Evolutionary conservation across 2,797 vertebrate genomes (phyloP).

Genomic region (Anisognathus igniventris): DNA sequence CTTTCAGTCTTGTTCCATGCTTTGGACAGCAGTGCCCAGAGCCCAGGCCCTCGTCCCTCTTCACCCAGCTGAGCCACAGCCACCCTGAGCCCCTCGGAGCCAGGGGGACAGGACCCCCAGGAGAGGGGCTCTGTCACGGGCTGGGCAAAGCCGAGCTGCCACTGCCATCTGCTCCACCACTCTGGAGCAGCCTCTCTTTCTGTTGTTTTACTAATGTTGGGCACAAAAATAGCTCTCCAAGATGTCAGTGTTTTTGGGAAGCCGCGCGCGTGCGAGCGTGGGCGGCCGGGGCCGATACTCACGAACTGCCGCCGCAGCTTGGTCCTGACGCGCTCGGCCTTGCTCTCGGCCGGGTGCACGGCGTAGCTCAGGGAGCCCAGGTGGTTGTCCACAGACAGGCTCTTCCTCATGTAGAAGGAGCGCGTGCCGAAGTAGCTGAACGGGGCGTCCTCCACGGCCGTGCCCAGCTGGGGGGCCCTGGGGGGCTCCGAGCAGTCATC

Average conservation of each 20-base stretch:
- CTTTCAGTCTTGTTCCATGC: neutral
- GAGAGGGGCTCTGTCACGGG: rapidly evolving
- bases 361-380: conserved; percentile 76
- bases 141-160: neutral
- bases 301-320: conserved; percentile 91
- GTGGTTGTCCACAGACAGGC: conserved; percentile 86
- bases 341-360: conserved; percentile 50
- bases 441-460: conserved; percentile 72
- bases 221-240: rapidly evolving
- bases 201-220: rapidly evolving
- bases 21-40: neutral
- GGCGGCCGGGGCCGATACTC: conserved; percentile 59
- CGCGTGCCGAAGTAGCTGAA: conserved; percentile 81
- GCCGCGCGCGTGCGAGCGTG: rapidly evolving
- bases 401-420: conserved; percentile 88
- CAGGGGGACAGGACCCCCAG: rapidly evolving
- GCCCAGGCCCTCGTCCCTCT: rapidly evolving
- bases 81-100: rapidly evolving
- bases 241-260: rapidly evolving
- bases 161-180: neutral
- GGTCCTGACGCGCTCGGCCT: conserved; percentile 67
- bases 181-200: neutral
- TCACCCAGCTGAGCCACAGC: rapidly evolving
- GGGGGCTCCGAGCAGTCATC: conserved; percentile 69
- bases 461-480: conserved; percentile 58